Evolutionary conservation across 2,888 invertebrate genomes (phyloP).

Genomic region (Conus canariensis): DNA sequence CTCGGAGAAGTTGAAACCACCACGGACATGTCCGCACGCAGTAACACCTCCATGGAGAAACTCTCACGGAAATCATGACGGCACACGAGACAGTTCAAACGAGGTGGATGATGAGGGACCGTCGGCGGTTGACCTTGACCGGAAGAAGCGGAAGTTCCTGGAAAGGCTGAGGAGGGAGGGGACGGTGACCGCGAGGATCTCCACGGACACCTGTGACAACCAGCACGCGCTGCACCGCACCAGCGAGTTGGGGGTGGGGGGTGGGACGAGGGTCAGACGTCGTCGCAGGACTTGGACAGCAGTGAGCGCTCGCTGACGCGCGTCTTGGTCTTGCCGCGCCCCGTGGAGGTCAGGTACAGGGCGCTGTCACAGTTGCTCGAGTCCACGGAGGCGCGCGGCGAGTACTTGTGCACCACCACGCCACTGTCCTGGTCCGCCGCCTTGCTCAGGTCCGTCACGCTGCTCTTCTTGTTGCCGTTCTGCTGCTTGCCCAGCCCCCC

Average conservation of each 20-base stretch:
- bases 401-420: constrained; percentile 47
- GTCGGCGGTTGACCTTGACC: background rate
- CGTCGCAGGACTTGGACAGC: constrained; percentile 37
- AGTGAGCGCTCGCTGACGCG: constrained; percentile 29
- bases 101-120: background rate
- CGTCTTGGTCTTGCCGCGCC: constrained; percentile 33
- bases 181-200: no score
- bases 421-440: constrained; percentile 47
- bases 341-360: constrained; percentile 16
- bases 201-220: no score
- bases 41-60: background rate
- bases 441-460: constrained; percentile 27
- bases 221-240: no score
- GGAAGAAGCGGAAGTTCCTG: background rate
- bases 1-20: background rate
- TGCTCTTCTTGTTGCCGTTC: background rate
- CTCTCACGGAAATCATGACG: background rate
- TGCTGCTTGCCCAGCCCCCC: background rate
- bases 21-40: background rate
- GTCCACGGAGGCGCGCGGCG: constrained; percentile 45
- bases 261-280: constrained; percentile 25
- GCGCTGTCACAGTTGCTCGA: constrained; percentile 44
- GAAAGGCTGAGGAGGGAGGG: background rate
- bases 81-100: no score
- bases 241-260: no score